Percentiles rank a stretch among this genome's conserved stretches.
phyloP scores from a whole-genome alignment of 1,140 invertebrate genomes.

The Drosophila kurseongensis region DNA sequence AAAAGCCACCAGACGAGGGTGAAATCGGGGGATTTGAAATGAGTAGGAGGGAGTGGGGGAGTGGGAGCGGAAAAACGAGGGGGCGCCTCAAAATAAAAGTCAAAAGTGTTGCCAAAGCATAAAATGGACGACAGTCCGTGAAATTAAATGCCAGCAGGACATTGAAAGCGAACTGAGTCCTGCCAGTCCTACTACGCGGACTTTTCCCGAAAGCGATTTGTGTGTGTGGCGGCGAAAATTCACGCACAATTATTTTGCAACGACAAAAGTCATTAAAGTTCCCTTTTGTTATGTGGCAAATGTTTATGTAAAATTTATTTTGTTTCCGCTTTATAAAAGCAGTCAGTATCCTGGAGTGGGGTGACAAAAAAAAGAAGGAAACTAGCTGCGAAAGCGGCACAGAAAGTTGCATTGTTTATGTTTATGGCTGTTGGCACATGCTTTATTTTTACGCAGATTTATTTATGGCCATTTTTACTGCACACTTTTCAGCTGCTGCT shows the following conservation, averaged over 20 bases:
- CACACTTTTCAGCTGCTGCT: slow-evolving; percentile 49
- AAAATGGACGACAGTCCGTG: slow-evolving; percentile 82
- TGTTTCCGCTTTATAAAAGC: slow-evolving; percentile 62
- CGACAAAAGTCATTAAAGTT: slow-evolving; percentile 81
- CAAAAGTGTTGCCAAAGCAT: slow-evolving; percentile 81
- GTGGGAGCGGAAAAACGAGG: neutral
- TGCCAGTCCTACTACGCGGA: slow-evolving; percentile 12
- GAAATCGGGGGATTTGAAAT: neutral
- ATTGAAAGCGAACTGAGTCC: slow-evolving; percentile 61
- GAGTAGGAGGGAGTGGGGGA: neutral
- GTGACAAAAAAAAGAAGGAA: slow-evolving; percentile 17
- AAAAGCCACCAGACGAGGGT: neutral
- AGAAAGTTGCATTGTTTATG: slow-evolving; percentile 69
- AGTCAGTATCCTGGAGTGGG: slow-evolving; percentile 6
- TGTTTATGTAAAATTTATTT: slow-evolving; percentile 76
- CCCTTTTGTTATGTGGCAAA: slow-evolving; percentile 66
- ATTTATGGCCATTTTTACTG: slow-evolving; percentile 67
- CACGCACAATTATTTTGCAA: slow-evolving; percentile 81
- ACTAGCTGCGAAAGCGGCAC: slow-evolving; percentile 32
- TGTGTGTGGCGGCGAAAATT: slow-evolving; percentile 53
- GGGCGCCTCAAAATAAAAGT: slow-evolving; percentile 64
- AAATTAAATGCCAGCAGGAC: slow-evolving; percentile 83
- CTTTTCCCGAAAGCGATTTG: slow-evolving; percentile 21
- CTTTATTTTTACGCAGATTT: slow-evolving; percentile 64
- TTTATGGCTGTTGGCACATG: slow-evolving; percentile 64